Percentiles rank a stretch among this genome's conserved stretches.
phyloP scores from a whole-genome alignment of 2,797 vertebrate genomes.

The Enteromius unitaeniatus region DNA sequence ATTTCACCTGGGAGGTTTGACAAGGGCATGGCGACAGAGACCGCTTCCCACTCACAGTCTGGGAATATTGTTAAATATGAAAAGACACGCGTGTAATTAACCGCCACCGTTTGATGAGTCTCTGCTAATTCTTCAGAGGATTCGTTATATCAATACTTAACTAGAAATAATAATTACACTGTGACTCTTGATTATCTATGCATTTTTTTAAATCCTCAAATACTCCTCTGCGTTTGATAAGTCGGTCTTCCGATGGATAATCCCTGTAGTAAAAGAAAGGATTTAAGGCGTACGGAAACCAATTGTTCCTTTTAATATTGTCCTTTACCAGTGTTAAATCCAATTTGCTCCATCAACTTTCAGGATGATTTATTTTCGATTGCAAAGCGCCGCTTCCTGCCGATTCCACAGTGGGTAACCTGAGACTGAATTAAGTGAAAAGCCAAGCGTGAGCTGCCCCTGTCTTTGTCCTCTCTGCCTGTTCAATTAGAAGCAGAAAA shows the following conservation, averaged over 20 bases:
- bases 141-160: constrained; percentile 51
- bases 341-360: constrained; percentile 54
- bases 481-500: constrained; percentile 54
- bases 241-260: constrained; percentile 43
- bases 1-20: constrained; percentile 51
- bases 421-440: constrained; percentile 55
- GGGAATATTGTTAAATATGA: constrained; percentile 27
- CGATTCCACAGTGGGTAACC: constrained; percentile 55
- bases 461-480: constrained; percentile 49
- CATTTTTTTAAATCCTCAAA: constrained; percentile 36
- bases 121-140: constrained; percentile 49
- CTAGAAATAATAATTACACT: constrained; percentile 26
- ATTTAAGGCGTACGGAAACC: constrained; percentile 24
- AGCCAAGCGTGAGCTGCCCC: constrained; percentile 56
- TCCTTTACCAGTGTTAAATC: constrained; percentile 51
- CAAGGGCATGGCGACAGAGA: constrained; percentile 16
- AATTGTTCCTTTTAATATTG: constrained; percentile 44
- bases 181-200: constrained; percentile 44
- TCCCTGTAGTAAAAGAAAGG: constrained; percentile 41
- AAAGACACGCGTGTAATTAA: constrained; percentile 51
- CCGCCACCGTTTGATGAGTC: constrained; percentile 48
- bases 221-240: constrained; percentile 42
- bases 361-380: constrained; percentile 40
- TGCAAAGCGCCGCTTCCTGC: constrained; percentile 44
- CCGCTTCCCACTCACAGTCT: constrained; percentile 4